phyloP scores from a whole-genome alignment of 2,888 invertebrate genomes.

The Formica aserva region DNA sequence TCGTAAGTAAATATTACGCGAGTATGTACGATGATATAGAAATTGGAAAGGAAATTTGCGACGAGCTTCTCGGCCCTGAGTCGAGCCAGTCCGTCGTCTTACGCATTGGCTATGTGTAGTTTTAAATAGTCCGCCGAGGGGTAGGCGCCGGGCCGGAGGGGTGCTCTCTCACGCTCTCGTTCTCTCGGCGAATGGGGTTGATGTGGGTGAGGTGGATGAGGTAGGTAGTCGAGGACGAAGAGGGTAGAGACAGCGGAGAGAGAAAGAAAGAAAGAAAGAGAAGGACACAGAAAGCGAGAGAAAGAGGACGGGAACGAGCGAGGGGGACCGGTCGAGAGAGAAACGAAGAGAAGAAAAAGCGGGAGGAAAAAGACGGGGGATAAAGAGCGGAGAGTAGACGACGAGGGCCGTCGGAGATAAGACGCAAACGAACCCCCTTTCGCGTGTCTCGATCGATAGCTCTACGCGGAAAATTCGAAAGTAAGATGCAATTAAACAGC shows the following conservation, averaged over 20 bases:
- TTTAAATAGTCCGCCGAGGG: slow-evolving; percentile 84
- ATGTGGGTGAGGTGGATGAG: slow-evolving; percentile 75
- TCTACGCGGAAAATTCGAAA: slow-evolving; percentile 86
- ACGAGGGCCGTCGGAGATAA: slow-evolving; percentile 85
- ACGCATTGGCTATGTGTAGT: slow-evolving; percentile 81
- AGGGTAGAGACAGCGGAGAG: slow-evolving; percentile 56
- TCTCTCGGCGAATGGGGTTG: slow-evolving; percentile 69
- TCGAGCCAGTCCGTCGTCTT: slow-evolving; percentile 60
- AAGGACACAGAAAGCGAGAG: slow-evolving; percentile 53
- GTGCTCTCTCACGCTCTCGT: slow-evolving; percentile 73
- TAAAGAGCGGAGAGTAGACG: slow-evolving; percentile 75
- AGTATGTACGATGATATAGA: neutral
- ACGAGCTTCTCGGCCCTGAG: slow-evolving; percentile 39
- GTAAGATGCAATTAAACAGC: slow-evolving; percentile 86
- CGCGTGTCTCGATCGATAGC: slow-evolving; percentile 85
- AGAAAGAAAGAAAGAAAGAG: slow-evolving; percentile 64
- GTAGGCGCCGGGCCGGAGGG: slow-evolving; percentile 74
- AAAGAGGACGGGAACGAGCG: slow-evolving; percentile 61
- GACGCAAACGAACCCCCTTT: slow-evolving; percentile 85
- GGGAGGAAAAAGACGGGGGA: slow-evolving; percentile 60
- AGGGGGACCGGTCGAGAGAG: slow-evolving; percentile 62
- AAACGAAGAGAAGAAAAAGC: slow-evolving; percentile 69
- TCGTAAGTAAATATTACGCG: neutral
- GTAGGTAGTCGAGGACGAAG: slow-evolving; percentile 72
- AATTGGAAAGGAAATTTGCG: slow-evolving; percentile 40